Base-by-base conservation (phyloP, 2,797 vertebrate species). In the Sebastes trivittatus region DNA sequence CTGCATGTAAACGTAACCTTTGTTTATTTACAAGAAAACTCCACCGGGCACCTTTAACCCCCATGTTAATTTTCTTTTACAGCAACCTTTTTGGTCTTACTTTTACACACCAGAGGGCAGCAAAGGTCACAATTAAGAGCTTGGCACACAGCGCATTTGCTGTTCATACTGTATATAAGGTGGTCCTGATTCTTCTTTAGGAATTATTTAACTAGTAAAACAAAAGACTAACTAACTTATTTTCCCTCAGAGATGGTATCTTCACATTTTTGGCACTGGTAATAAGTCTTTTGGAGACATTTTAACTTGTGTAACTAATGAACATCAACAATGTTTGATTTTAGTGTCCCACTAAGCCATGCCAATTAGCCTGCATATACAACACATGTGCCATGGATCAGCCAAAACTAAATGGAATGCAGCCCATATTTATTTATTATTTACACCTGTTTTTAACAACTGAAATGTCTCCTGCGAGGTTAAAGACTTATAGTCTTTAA, bases 71-170 rank as follows among this genome's bases (percentile, higher is more conserved):
- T 64, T 72, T 25, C 25, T 9, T 30, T 38, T 25, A 8, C 9
- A 6, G 9, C 3, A 4, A 55, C 2, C 7, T 3, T 71, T 32
- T 27, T 60, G 1, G 5, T 65, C 6, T 42, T 22, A 54, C 4
- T 20, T 69, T 63, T 25, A 8, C 7, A 54, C 88, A 86, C 66
- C 25, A 84, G 83, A 68, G 69, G 73, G 78, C 76, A 85, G 78
- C 65, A 82, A 59, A 89, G 1, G 42, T 72, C 69, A 46, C 2
- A 30, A 7, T 52, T 25, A n/a, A 3, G 4, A 59, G 8, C 2
- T 22, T 20, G 1, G 18, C 9, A 22, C 4, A 8, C 0, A 29
- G 7, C 14, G 8, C 4, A 30, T 72, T 62, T 72, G 11, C 5
- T 59, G 23, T 25, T 73, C n/a, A 16, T 4, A n/a, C 18, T 23